A percentile compares a stretch with the other conserved stretches of the same genome.
Conservation (phyloP, 1,140 invertebrate species). For the Hylyphantes graminicola region DNA sequence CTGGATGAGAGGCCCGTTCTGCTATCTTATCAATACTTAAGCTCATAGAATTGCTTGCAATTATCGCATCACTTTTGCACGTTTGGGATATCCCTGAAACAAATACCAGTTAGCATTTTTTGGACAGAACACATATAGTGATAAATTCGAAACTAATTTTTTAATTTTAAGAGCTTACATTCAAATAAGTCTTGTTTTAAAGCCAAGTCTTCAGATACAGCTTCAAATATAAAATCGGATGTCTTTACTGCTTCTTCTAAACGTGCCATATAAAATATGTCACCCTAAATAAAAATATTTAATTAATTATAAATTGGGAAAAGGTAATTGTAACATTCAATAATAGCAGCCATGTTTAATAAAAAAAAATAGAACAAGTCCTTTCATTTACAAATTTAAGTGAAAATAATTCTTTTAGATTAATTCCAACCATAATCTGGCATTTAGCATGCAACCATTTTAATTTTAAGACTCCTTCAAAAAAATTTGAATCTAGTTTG, state of each 20-base stretch:
- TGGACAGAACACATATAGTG: not conserved
- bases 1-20: constrained; percentile 65
- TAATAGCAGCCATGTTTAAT: no score
- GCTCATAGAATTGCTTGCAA: constrained; percentile 68
- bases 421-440: no score
- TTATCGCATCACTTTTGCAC: constrained; percentile 67
- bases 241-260: constrained; percentile 70
- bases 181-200: constrained; percentile 69
- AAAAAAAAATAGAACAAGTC: no score
- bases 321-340: no score
- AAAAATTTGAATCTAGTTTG: no score
- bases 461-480: no score
- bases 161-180: constrained; percentile 64
- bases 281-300: constrained; percentile 65
- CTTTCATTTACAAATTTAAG: no score
- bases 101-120: not conserved
- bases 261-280: constrained; percentile 69
- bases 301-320: no score
- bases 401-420: no score
- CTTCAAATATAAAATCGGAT: constrained; percentile 70
- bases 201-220: constrained; percentile 68
- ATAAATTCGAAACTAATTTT: no score
- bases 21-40: constrained; percentile 67
- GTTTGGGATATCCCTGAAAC: constrained; percentile 67
- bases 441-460: no score